Percentiles rank a stretch among this genome's conserved stretches.
Conservation (phyloP, 2,888 invertebrate species). For the Nemoura dubitans region DNA sequence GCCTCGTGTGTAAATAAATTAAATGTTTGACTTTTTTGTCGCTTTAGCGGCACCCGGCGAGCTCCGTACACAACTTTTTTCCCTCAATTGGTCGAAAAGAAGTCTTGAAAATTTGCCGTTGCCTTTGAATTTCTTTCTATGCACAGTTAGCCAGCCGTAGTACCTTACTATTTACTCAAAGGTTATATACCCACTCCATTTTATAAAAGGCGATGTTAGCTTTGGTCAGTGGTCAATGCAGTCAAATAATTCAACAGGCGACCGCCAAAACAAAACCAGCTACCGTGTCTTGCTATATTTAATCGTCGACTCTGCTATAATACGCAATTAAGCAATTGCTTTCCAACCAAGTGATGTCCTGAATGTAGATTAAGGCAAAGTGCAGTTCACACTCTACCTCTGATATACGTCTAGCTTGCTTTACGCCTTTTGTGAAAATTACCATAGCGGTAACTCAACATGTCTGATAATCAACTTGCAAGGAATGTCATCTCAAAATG, state of each 20-base stretch:
- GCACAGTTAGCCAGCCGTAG: not conserved
- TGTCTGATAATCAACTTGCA: not conserved
- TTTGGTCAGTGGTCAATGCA: not conserved
- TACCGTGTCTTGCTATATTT: not conserved
- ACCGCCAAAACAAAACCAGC: not conserved
- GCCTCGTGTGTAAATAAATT: not conserved
- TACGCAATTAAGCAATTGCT: not conserved
- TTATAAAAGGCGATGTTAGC: not conserved
- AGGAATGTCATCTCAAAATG: not conserved
- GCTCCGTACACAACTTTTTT: not conserved
- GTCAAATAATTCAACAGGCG: not conserved
- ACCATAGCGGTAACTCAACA: constrained; percentile 30
- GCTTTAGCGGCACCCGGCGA: not conserved
- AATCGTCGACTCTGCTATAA: too few species aligned
- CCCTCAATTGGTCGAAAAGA: not conserved
- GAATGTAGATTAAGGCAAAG: not conserved
- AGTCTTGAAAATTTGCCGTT: not conserved
- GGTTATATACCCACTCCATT: not conserved
- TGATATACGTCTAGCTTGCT: not conserved
- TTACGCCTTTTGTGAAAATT: not conserved
- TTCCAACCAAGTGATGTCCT: not conserved
- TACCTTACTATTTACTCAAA: not conserved
- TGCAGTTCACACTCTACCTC: not conserved
- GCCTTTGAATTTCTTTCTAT: not conserved
- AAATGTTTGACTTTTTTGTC: not conserved